Base-by-base conservation (phyloP, 2,797 vertebrate genomes). In the Tympanoctomys barrerae region DNA sequence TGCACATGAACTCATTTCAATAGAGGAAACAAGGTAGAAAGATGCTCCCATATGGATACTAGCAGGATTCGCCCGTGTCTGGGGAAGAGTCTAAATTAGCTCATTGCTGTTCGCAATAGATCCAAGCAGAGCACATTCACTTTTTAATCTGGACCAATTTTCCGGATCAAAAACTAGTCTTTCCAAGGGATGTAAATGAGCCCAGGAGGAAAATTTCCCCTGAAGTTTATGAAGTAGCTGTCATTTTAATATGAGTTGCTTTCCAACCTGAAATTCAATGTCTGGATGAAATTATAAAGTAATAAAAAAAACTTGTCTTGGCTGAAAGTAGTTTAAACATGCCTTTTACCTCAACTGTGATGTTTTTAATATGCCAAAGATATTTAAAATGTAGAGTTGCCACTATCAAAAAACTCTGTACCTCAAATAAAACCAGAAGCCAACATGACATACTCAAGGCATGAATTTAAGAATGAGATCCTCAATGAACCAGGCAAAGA, bases 101-200 rank as follows among this genome's bases (percentile, higher is more conserved):
- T 94, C 71, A 71, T 86, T 94, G 93, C 94, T 89, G 91, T 92
- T 97, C 68, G 79, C 96, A 94, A 97, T 83, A 92, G 81, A 97
- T 94, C 88, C 87, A 94, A 92, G 92, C 11, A 31, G 84, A 83
- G 66, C 93, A 96, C 87, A 82, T 84, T 95, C 87, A 75, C 80
- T 95, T 97, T 97, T 97, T 97, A 97, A 97, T 97, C 96, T 97
- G 94, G 97, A 97, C 96, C 96, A 96, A 98, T 97, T 97, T 97
- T 98, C 96, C 16, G 18, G 97, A 97, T 98, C 97, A 98, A 97
- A 98, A 97, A 95, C 94, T 87, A 92, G 94, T 87, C 95, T 97
- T 96, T 97, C 95, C 79, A 73, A 94, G 62, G 75, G 97, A 97
- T 96, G 92, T 96, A 95, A 97, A 96, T 97, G 95, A 97, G 83